Percentiles rank a stretch among this genome's conserved stretches.
Evolutionary conservation across 2,113 vertebrate genomes (phyloP).

Genomic region (Xiphorhynchus elegans): DNA sequence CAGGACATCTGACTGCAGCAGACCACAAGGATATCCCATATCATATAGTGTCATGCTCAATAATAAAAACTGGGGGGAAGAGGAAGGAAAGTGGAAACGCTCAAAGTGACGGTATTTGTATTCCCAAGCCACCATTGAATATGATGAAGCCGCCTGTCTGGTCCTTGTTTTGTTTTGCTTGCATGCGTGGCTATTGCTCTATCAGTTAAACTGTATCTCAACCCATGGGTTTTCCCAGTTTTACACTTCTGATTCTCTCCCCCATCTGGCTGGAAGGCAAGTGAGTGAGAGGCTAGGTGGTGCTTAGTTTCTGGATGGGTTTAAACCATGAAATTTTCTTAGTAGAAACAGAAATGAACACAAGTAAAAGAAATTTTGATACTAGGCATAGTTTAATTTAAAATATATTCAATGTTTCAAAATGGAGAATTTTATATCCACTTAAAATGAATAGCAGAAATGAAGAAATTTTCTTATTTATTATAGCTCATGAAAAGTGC

Average conservation of each 20-base stretch:
- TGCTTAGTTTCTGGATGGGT: not conserved
- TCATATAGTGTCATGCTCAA: not conserved
- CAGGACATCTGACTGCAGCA: not conserved
- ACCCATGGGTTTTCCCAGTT: not conserved
- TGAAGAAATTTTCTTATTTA: not conserved
- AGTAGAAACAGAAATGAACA: not conserved
- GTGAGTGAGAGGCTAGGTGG: not conserved
- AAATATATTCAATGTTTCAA: not conserved
- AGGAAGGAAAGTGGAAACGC: fast-evolving
- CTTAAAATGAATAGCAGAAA: not conserved
- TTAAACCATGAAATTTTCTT: not conserved
- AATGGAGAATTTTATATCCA: not conserved
- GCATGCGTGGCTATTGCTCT: not conserved
- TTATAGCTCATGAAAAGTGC: not conserved
- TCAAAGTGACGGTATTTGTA: fast-evolving
- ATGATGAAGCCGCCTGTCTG: not conserved
- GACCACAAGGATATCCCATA: too few species aligned
- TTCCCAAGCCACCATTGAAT: not conserved
- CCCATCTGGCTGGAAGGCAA: not conserved
- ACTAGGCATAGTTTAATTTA: not conserved
- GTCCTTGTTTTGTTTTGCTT: not conserved
- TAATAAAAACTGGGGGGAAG: not conserved
- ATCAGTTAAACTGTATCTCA: not conserved
- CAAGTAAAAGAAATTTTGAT: not conserved
- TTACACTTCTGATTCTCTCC: not conserved